Evolutionary conservation across 2,113 vertebrate genomes (phyloP).

Genomic region (Leptobrachium leishanense): DNA sequence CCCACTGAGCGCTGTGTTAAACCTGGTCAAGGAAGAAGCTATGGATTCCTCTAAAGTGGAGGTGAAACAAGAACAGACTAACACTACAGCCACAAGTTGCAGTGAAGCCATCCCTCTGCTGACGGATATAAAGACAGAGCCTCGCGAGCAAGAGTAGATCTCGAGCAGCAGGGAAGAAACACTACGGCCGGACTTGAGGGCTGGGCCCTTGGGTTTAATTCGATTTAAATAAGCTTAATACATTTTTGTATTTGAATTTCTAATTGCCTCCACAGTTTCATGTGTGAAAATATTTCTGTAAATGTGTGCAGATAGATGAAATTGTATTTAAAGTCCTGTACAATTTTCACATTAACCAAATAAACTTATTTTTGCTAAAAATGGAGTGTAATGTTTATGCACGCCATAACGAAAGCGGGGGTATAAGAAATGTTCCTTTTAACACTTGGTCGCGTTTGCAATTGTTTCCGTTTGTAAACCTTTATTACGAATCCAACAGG

Average conservation of each 20-base stretch:
- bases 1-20: conserved; percentile 82
- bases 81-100: conserved; percentile 66
- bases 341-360: conserved; percentile 86
- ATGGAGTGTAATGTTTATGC: conserved; percentile 90
- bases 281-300: conserved; percentile 80
- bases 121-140: conserved; percentile 74
- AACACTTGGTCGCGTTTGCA: too few species aligned
- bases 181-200: conserved; percentile 74
- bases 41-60: conserved; percentile 69
- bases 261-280: conserved; percentile 82
- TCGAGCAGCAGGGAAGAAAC: conserved; percentile 70
- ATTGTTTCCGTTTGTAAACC: too few species aligned
- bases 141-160: conserved; percentile 62
- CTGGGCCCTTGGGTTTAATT: conserved; percentile 74
- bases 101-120: conserved; percentile 68
- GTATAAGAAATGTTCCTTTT: too few species aligned
- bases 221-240: conserved; percentile 84
- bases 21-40: conserved; percentile 81
- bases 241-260: conserved; percentile 97
- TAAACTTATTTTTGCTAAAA: conserved; percentile 99
- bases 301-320: conserved; percentile 75
- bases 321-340: conserved; percentile 78
- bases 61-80: conserved; percentile 80
- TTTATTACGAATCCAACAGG: too few species aligned
- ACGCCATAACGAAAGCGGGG: conserved; percentile 63